Base-by-base conservation (phyloP, 2,888 invertebrate species). In the Meliscaeva auricollis region DNA sequence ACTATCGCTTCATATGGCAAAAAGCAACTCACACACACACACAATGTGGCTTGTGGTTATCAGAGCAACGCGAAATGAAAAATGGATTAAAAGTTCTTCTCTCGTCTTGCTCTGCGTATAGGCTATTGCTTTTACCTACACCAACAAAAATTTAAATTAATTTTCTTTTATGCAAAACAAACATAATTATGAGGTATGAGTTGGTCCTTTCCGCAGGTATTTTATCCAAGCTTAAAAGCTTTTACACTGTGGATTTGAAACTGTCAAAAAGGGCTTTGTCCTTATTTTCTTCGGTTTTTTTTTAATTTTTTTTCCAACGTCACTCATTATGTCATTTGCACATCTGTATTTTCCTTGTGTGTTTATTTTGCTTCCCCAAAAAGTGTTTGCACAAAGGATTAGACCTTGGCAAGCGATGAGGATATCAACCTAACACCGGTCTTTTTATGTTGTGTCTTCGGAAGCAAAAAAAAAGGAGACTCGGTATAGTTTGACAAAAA, bases 331-430 rank as follows among this genome's bases (percentile, higher is more conserved):
- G 44, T 50, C 78, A 56, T 68, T 73, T 20, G 54, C 44, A 54
- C 44, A 44, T 41, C 38, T 69, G 35, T 26, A 11, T 41, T 52
- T 62, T 52, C 17, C 15, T 11, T 30, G 41, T 48, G 17, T 72
- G 58, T 60, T 73, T 73, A 46, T 77, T 54, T 60, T 54, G 64
- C 72, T 44, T 62, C 17, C 17, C 38, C 72, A 62, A 60, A 38
- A 68, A 73, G 68, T 78, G 78, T 74, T 83, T 78, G 69, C 56
- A 56, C 41, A 74, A 50, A 69, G 69, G 78, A 83, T 83, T 78
- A 78, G 74, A 74, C 78, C 83, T 78, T 78, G 78, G 50, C 69
- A 69, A 69, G 74, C 68, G 54, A 60, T 68, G 52, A 73, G 17
- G 62, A 56, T 30, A 35, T 38, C 50, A 74, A 68, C 52, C 72